Evolutionary conservation across 2,888 invertebrate genomes (phyloP).

Genomic region (Calameuta pallipes): DNA sequence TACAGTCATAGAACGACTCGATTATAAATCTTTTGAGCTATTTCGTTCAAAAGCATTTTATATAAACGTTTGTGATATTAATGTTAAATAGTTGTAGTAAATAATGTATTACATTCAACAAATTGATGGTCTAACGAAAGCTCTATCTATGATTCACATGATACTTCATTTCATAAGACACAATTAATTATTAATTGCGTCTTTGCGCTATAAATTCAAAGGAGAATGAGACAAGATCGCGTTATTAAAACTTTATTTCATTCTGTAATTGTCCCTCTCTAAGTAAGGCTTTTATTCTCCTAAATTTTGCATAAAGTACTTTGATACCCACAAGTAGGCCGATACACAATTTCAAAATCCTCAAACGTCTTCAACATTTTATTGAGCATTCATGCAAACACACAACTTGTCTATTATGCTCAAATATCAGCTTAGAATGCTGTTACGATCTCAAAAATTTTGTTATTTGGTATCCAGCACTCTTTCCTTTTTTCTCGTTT

Average conservation of each 20-base stretch:
- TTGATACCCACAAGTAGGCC: background rate
- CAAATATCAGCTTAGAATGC: background rate
- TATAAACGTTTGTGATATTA: conserved; percentile 63
- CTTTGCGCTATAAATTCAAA: background rate
- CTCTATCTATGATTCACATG: background rate
- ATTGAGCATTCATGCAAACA: background rate
- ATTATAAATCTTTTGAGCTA: conserved; percentile 32
- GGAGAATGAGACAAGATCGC: background rate
- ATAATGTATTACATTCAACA: background rate
- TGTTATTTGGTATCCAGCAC: background rate
- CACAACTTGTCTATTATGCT: background rate
- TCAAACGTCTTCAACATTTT: background rate
- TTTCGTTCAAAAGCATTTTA: conserved; percentile 46
- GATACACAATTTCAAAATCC: background rate
- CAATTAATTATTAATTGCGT: background rate
- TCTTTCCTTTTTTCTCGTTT: background rate
- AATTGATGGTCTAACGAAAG: background rate
- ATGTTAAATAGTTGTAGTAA: conserved; percentile 53
- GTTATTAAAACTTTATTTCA: background rate
- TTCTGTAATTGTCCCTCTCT: background rate
- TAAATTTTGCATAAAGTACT: background rate
- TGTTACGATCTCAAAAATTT: background rate
- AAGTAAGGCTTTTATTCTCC: background rate
- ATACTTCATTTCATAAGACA: background rate
- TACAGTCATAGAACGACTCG: conserved; percentile 37